Conservation (phyloP, 2,113 vertebrate species). For the Phrynosoma blainvillii region DNA sequence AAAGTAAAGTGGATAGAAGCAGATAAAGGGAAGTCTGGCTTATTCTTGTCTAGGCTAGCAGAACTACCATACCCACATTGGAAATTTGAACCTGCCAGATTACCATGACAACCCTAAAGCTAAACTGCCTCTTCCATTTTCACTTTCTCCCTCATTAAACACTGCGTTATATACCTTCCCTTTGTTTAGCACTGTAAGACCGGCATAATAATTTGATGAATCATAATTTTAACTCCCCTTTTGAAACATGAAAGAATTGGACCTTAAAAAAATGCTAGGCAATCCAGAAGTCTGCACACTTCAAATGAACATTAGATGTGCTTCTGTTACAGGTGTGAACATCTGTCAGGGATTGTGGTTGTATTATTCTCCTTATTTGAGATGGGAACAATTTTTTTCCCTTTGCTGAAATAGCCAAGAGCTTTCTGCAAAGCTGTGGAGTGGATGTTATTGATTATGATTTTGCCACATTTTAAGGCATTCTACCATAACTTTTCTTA, state of each 20-base stretch:
- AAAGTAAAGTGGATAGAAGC: background rate
- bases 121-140: background rate
- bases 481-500: no score
- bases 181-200: background rate
- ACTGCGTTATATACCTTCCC: background rate
- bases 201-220: background rate
- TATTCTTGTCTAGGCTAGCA: background rate
- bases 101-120: constrained; percentile 18
- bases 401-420: no score
- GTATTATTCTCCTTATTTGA: no score
- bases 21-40: background rate
- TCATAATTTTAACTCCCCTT: background rate
- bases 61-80: background rate
- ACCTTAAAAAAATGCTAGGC: background rate
- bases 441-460: no score
- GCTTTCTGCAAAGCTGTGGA: no score
- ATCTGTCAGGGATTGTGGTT: no score
- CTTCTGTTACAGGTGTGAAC: no score
- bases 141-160: background rate
- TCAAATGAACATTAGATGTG: background rate
- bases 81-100: constrained; percentile 1
- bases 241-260: background rate
- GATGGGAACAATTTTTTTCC: no score
- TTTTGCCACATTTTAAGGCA: no score
- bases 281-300: background rate